Base-by-base conservation (phyloP, 2,888 invertebrate genomes). In the Hirtodrosophila histrioides region DNA sequence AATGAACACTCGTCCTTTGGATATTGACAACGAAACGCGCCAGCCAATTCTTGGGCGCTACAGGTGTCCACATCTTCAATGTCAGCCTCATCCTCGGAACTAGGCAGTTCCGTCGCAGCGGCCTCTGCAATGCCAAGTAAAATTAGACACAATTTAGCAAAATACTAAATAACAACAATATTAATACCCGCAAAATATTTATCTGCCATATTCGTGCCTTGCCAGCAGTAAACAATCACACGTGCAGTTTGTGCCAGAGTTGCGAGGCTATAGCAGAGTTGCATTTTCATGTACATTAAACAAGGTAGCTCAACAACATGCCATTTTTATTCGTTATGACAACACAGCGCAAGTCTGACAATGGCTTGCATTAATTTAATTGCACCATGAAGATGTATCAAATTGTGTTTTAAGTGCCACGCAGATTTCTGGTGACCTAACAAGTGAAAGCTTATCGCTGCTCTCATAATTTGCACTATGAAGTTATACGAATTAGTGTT, bases 1-100 rank as follows among this genome's bases (percentile, higher is more conserved):
- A 94, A 92, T 0, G 92, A 91, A 48, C 92, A 93, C 90, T 95
- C 94, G 35, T 90, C 85, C 2, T 70, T 55, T 62, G 89, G 61
- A 81, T 88, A 91, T 9, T 89, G 86, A 29, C 72, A 56, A 8
- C 54, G 53, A 63, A 92, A 92, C 4, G 69, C 46, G 3, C 67
- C 67, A 2, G 75, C 75, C 27, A 92, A 85, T 54, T 90, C 90
- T 4, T 70, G 61, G 3, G 63, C 62, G 23, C 64, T 74, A 54
- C 90, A 91, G 39, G 77, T 86, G 68, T 92, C 90, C 4, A 71
- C 88, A 62, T 91, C 91, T 5, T 83, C 75, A 12, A 86, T 77
- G 10, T 88, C 85, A 5, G 69, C 85, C n/a, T 88, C 89, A 5
- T 88, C 88, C 4, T 87, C 88, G 1, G 86, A 84, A 29, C 53